Percentiles rank a stretch among this genome's conserved stretches.
Conservation (phyloP, 64 coral and sea anemone species). For the Actinia equina region DNA sequence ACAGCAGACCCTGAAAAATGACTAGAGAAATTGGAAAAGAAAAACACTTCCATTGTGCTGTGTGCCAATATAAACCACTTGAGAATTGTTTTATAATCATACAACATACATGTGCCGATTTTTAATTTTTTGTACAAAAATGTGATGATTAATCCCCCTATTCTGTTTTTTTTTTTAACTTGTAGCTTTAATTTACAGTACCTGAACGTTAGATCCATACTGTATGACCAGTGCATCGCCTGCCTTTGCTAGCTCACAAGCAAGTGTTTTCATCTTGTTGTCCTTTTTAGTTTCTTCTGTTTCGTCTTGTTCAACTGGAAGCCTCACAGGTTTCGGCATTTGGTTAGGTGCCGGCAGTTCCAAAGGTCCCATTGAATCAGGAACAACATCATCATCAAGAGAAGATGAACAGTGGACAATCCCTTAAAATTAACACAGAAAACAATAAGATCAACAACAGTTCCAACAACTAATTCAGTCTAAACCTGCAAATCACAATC, state of each 20-base stretch:
- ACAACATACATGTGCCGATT: too few species aligned
- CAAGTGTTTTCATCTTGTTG: constrained; percentile 25
- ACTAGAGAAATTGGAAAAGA: too few species aligned
- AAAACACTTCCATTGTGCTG: too few species aligned
- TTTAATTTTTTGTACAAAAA: too few species aligned
- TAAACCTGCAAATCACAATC: too few species aligned
- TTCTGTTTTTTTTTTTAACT: not conserved
- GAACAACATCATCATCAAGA: constrained; percentile 7
- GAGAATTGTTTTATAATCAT: too few species aligned
- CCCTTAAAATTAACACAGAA: not conserved
- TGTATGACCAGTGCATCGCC: constrained; percentile 27
- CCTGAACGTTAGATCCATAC: not conserved
- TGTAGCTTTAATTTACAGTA: not conserved
- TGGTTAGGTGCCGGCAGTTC: not conserved
- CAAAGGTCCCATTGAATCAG: not conserved
- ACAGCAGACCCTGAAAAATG: too few species aligned
- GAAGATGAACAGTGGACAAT: not conserved
- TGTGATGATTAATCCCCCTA: too few species aligned
- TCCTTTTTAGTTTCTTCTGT: not conserved
- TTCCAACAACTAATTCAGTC: too few species aligned
- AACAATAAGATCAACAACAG: too few species aligned
- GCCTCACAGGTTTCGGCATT: not conserved
- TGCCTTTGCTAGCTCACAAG: constrained; percentile 40
- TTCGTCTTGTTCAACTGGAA: not conserved
- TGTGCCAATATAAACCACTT: too few species aligned